Conservation (phyloP, 64 coral and sea anemone genomes). For the Actinia equina region DNA sequence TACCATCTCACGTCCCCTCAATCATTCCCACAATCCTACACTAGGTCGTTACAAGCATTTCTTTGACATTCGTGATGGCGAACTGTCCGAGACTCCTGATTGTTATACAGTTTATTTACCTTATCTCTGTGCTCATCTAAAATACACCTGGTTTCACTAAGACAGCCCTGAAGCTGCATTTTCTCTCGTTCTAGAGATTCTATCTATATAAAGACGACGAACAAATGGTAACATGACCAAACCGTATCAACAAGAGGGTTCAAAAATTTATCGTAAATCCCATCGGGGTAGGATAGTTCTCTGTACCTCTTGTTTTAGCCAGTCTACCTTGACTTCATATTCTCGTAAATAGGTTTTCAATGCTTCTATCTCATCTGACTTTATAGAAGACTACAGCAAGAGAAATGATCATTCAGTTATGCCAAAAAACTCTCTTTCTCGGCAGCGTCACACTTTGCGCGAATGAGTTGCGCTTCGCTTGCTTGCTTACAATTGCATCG, state of each 20-base stretch:
- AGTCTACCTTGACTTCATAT: conserved; percentile 35
- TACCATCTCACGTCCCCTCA: too few species aligned
- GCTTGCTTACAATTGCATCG: too few species aligned
- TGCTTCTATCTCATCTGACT: conserved; percentile 46
- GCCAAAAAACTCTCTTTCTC: not conserved
- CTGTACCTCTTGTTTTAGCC: conserved; percentile 41
- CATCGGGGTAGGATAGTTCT: too few species aligned
- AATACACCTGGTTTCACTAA: not conserved
- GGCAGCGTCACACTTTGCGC: too few species aligned
- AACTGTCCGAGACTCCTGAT: too few species aligned
- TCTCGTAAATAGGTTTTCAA: conserved; percentile 32
- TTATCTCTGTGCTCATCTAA: conserved; percentile 1
- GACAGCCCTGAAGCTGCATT: not conserved
- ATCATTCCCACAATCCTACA: too few species aligned
- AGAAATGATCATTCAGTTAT: not conserved
- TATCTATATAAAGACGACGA: not conserved
- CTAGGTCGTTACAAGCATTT: too few species aligned
- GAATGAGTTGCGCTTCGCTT: too few species aligned
- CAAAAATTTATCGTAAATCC: too few species aligned
- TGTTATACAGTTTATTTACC: conserved; percentile 10
- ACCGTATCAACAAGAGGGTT: not conserved
- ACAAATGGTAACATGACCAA: not conserved
- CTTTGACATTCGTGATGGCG: too few species aligned
- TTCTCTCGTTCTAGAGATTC: conserved; percentile 15
- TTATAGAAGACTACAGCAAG: not conserved